These are phyloP conservation scores for Bombus waltoni DNA, from an alignment of 1,140 invertebrate species.

Conservation along the genomic window DNA sequence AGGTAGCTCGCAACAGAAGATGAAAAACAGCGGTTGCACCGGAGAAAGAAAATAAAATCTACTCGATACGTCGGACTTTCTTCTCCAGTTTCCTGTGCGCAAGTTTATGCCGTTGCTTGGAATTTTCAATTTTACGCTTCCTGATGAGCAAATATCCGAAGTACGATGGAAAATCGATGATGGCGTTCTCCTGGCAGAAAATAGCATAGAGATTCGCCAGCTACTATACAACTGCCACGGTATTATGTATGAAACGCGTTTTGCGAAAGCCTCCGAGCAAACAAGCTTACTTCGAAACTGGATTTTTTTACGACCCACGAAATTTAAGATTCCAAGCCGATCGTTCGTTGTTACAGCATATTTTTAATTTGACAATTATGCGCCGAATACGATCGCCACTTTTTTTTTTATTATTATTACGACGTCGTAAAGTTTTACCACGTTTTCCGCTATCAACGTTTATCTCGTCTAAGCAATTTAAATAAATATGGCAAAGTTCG, in stretches of 20 bases:
- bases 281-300: not conserved
- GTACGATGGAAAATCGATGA: slow-evolving; percentile 11
- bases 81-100: not conserved
- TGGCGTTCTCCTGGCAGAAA: not conserved
- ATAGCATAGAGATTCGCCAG: slow-evolving; percentile 4
- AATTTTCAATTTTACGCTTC: slow-evolving; percentile 24
- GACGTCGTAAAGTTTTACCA: too few relatives aligned
- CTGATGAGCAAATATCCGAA: slow-evolving; percentile 21
- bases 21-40: not conserved
- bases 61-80: not conserved
- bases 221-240: not conserved
- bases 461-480: too few relatives aligned
- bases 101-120: not conserved
- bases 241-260: slow-evolving; percentile 11
- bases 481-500: too few relatives aligned
- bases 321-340: not conserved
- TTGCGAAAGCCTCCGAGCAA: not conserved
- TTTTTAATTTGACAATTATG: not conserved
- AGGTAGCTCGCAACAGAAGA: not conserved
- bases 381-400: too few relatives aligned
- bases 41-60: slow-evolving; percentile 18
- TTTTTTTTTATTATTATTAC: too few relatives aligned
- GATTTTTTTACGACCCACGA: not conserved
- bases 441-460: too few relatives aligned
- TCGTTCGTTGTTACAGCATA: not conserved